Evolutionary conservation across 2,888 invertebrate genomes (phyloP).

Genomic region (Syritta pipiens): DNA sequence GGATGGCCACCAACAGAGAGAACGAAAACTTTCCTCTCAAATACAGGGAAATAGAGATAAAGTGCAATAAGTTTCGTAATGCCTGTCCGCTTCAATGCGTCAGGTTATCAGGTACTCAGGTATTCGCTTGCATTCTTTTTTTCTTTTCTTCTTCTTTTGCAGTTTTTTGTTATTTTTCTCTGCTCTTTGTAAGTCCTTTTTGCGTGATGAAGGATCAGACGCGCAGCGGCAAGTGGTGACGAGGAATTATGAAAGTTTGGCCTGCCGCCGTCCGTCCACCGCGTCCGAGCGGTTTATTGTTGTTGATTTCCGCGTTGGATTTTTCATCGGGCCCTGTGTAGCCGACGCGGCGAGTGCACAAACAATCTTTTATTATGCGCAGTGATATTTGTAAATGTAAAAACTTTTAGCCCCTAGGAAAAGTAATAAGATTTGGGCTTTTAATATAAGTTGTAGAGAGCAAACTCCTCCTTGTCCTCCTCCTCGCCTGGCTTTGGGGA

Average conservation of each 20-base stretch:
- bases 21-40: conserved; percentile 36
- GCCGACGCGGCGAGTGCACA: conserved; percentile 8
- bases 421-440: conserved; percentile 18
- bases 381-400: conserved; percentile 33
- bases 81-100: conserved; percentile 66
- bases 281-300: conserved; percentile 37
- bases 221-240: conserved; percentile 23
- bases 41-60: conserved; percentile 54
- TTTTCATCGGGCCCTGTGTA: conserved; percentile 39
- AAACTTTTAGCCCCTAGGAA: conserved; percentile 18
- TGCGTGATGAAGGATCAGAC: too few relatives aligned
- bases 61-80: conserved; percentile 68
- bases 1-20: conserved; percentile 10
- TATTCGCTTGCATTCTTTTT: conserved; percentile 26
- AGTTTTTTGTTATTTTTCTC: conserved; percentile 3
- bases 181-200: too few relatives aligned
- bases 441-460: conserved; percentile 28
- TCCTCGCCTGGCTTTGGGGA: too few relatives aligned
- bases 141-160: conserved; percentile 22
- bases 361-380: conserved; percentile 10
- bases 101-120: conserved; percentile 60
- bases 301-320: conserved; percentile 35
- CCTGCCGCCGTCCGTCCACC: too few relatives aligned
- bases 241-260: conserved; percentile 48
- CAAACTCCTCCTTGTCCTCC: background rate